Percentiles rank a stretch among this genome's conserved stretches.
These are phyloP conservation scores for Amphibalanus amphitrite DNA, from an alignment of 1,140 invertebrate genomes.

Conservation along the genomic window DNA sequence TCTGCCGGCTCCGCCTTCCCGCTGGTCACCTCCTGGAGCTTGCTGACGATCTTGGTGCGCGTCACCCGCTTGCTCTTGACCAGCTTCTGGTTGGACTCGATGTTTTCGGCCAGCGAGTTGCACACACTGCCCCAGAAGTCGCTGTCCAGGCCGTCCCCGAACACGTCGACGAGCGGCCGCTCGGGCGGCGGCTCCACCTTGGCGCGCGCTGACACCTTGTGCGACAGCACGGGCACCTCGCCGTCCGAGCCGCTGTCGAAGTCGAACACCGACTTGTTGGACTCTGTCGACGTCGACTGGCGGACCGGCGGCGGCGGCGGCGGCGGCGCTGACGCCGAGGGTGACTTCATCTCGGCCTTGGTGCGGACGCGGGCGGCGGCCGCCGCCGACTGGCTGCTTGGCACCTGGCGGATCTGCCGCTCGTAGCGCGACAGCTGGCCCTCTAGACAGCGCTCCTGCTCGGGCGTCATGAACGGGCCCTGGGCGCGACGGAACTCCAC, in stretches of 20 bases:
- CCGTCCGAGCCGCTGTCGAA: neutral
- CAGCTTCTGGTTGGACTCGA: neutral
- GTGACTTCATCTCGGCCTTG: neutral
- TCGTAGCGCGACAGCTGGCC: neutral
- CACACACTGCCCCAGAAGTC: neutral
- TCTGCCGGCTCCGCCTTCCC: neutral
- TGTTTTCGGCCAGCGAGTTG: neutral
- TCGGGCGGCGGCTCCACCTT: neutral
- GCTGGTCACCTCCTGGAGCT: neutral
- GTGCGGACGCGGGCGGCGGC: neutral
- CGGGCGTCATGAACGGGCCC: neutral
- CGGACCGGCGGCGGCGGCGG: neutral
- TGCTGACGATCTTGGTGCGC: neutral
- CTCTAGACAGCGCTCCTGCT: neutral
- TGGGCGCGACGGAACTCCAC: neutral
- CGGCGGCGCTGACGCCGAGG: neutral
- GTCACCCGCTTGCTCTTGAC: neutral
- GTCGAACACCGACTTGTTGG: neutral
- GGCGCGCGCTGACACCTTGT: neutral
- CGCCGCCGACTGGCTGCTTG: neutral
- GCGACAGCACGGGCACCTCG: neutral
- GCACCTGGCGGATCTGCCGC: neutral
- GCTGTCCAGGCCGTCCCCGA: neutral
- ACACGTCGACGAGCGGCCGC: neutral
- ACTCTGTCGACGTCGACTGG: neutral